phyloP scores from a whole-genome alignment of 2,888 invertebrate species.

The Andrena flavipes region DNA sequence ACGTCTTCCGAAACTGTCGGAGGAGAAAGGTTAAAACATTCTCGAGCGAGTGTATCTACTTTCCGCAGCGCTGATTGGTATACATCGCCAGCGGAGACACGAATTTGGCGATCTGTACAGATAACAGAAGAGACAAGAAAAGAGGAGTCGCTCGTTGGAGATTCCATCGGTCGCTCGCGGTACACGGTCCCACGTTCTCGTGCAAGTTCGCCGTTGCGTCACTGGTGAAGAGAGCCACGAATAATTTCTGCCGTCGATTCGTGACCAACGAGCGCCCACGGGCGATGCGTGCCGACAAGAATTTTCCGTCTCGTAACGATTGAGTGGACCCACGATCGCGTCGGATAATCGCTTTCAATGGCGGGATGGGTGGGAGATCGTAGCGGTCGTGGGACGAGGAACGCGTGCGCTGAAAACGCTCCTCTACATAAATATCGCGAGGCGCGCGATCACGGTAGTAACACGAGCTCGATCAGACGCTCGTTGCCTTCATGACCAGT shows the following conservation, averaged over 20 bases:
- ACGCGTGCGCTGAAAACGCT: slow-evolving; percentile 78
- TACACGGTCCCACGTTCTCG: slow-evolving; percentile 6
- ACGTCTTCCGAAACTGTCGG: neutral
- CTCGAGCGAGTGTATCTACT: neutral
- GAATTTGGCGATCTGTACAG: neutral
- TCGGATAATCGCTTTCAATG: slow-evolving; percentile 65
- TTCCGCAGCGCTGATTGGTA: neutral
- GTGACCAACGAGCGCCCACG: slow-evolving; percentile 9
- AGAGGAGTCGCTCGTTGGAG: neutral
- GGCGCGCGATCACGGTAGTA: slow-evolving; percentile 76
- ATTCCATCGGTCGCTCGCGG: neutral
- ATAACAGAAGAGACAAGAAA: neutral
- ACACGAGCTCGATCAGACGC: slow-evolving; percentile 72
- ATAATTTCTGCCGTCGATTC: slow-evolving; percentile 33
- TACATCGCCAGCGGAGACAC: neutral
- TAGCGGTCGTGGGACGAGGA: slow-evolving; percentile 68
- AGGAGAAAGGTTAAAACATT: neutral
- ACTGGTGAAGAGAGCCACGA: slow-evolving; percentile 10
- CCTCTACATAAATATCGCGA: slow-evolving; percentile 80
- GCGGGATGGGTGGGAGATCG: slow-evolving; percentile 61
- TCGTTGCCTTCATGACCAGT: slow-evolving; percentile 58
- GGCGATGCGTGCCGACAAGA: slow-evolving; percentile 25
- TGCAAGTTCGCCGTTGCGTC: slow-evolving; percentile 38
- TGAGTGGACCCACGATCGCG: slow-evolving; percentile 62
- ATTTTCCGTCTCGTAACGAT: slow-evolving; percentile 69